Percentiles rank a stretch among this genome's conserved stretches.
Evolutionary conservation across 1,140 invertebrate genomes (phyloP).

Genomic region (Branchinecta lynchi): DNA sequence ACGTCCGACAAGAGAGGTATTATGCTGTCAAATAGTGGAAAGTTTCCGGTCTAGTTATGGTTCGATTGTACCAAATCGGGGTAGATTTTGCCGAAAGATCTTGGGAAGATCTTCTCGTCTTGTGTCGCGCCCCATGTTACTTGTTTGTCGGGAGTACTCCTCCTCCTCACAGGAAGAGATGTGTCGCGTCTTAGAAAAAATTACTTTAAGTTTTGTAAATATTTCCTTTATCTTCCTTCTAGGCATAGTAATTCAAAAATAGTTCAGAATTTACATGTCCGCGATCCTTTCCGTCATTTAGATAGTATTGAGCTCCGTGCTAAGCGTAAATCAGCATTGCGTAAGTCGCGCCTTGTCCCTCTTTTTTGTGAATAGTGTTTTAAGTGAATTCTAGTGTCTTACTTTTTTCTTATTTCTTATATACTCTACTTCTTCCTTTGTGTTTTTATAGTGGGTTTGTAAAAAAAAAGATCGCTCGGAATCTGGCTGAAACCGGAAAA

Average conservation of each 20-base stretch:
- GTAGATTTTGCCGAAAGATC: conserved; percentile 10
- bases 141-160: conserved; percentile 5
- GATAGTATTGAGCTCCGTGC: conserved; percentile 11
- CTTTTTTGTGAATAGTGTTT: conserved; percentile 11
- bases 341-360: not conserved
- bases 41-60: not conserved
- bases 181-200: conserved; percentile 10
- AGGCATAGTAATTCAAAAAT: conserved; percentile 8
- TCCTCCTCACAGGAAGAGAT: conserved; percentile 1
- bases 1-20: not conserved
- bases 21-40: conserved; percentile 7
- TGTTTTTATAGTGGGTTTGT: conserved; percentile 9
- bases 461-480: too few species aligned
- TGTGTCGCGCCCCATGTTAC: conserved; percentile 2
- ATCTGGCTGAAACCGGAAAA: too few species aligned
- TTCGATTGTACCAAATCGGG: conserved; percentile 7
- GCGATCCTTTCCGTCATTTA: conserved; percentile 7
- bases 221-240: conserved; percentile 9
- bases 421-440: conserved; percentile 10
- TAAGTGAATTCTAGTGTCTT: not conserved
- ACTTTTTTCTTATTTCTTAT: not conserved
- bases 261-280: conserved; percentile 3
- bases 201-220: conserved; percentile 10
- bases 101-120: conserved; percentile 1
- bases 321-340: conserved; percentile 3